A percentile compares a stretch with the other conserved stretches of the same genome.
Conservation (phyloP, 2,888 invertebrate species). For the Venusia cambrica region DNA sequence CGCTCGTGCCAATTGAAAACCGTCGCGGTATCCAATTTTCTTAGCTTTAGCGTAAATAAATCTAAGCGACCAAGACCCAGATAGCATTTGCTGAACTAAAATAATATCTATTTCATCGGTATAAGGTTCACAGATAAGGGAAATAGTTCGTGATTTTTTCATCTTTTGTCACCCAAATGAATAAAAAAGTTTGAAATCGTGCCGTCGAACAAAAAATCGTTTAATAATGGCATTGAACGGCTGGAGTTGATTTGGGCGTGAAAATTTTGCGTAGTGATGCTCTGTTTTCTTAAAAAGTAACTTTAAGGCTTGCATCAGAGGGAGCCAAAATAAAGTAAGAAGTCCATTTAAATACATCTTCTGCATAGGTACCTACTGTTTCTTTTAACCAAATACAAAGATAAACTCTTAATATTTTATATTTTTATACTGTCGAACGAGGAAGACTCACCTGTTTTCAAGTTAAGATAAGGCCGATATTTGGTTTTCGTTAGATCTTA, state of each 20-base stretch:
- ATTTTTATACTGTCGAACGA: too few relatives aligned
- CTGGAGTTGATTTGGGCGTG: conserved; percentile 58
- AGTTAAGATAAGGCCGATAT: too few relatives aligned
- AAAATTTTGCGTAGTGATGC: conserved; percentile 42
- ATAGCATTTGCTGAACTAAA: conserved; percentile 41
- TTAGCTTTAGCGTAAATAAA: conserved; percentile 48
- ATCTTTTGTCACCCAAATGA: conserved; percentile 70
- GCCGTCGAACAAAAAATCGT: conserved; percentile 62
- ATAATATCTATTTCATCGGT: conserved; percentile 35
- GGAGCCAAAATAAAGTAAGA: too few relatives aligned
- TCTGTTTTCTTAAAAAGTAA: not conserved
- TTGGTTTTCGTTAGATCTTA: too few relatives aligned
- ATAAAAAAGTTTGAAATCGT: conserved; percentile 76
- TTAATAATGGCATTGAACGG: conserved; percentile 75
- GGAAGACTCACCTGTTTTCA: too few relatives aligned
- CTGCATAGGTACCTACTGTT: too few relatives aligned
- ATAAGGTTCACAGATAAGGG: conserved; percentile 36
- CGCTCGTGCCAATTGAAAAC: conserved; percentile 60
- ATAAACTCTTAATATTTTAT: too few relatives aligned
- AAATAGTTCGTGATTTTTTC: conserved; percentile 42
- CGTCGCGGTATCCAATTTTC: conserved; percentile 54
- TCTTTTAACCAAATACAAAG: too few relatives aligned
- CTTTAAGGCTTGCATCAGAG: too few relatives aligned
- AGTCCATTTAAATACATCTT: too few relatives aligned
- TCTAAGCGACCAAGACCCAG: conserved; percentile 64